Percentiles rank a stretch among this genome's conserved stretches.
Evolutionary conservation across 2,888 invertebrate species (phyloP).

Genomic region (Chrysotoxum bicinctum): DNA sequence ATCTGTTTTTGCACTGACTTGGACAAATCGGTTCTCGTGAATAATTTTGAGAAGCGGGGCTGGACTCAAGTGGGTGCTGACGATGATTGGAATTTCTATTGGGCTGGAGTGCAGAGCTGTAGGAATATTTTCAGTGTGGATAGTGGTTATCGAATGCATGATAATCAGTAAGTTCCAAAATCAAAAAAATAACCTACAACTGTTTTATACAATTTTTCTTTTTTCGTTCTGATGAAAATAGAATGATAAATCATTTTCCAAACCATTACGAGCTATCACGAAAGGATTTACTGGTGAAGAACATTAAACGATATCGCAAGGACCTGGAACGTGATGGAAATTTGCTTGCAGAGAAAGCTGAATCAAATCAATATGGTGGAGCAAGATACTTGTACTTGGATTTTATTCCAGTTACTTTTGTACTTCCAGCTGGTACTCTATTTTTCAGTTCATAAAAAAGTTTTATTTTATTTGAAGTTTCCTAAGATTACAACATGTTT

Average conservation of each 20-base stretch:
- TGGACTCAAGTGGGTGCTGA: constrained; percentile 92
- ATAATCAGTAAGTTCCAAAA: constrained; percentile 88
- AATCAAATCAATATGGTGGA: constrained; percentile 83
- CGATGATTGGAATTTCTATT: constrained; percentile 98
- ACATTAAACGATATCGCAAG: constrained; percentile 95
- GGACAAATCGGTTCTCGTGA: constrained; percentile 95
- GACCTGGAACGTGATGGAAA: constrained; percentile 96
- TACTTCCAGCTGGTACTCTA: constrained; percentile 89
- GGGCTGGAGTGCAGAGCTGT: constrained; percentile 96
- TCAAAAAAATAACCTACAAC: background rate
- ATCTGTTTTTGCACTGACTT: constrained; percentile 83
- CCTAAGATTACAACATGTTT: constrained; percentile 95
- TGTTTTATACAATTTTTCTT: background rate
- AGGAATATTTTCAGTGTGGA: constrained; percentile 95
- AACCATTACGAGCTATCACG: constrained; percentile 97
- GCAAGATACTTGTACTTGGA: constrained; percentile 92
- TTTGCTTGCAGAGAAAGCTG: constrained; percentile 89
- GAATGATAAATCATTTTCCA: constrained; percentile 97
- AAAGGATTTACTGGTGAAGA: constrained; percentile 97
- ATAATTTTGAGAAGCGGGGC: constrained; percentile 95
- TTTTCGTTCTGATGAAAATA: constrained; percentile 77
- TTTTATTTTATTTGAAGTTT: background rate
- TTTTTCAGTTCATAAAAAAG: background rate
- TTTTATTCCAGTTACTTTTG: constrained; percentile 96
- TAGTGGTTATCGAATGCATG: constrained; percentile 94